Evolutionary conservation across 1,140 invertebrate genomes (phyloP).

Genomic region (Rhysida immarginata): DNA sequence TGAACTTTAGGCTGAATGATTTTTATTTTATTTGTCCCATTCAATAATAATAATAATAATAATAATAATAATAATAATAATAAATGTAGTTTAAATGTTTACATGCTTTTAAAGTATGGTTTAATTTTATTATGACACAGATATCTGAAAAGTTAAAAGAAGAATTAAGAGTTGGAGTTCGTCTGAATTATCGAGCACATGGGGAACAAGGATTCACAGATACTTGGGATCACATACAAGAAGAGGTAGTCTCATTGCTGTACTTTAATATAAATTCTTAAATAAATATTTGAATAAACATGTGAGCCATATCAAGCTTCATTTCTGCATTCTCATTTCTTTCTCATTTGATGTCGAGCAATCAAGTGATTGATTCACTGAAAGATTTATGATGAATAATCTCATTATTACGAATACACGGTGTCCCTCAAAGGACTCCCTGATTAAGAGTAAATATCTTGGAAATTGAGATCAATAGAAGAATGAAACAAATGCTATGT

Average conservation of each 20-base stretch:
- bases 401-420: no score
- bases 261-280: background rate
- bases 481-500: no score
- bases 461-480: no score
- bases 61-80: background rate
- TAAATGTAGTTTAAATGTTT: background rate
- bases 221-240: constrained; percentile 58
- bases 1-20: no score
- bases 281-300: background rate
- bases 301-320: no score
- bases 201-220: constrained; percentile 39
- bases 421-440: no score
- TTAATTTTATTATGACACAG: no score
- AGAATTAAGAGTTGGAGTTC: constrained; percentile 49
- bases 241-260: constrained; percentile 35
- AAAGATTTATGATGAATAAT: background rate
- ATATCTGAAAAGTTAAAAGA: constrained; percentile 38
- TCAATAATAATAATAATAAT: background rate
- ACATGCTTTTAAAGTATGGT: background rate
- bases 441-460: no score
- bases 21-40: background rate
- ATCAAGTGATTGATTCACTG: background rate
- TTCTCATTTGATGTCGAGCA: no score
- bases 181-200: constrained; percentile 47
- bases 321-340: no score